Evolutionary conservation across 2,888 invertebrate species (phyloP), one percentile per base, ranked within the genome.

Genomic region (Xanthia icteritia): DNA sequence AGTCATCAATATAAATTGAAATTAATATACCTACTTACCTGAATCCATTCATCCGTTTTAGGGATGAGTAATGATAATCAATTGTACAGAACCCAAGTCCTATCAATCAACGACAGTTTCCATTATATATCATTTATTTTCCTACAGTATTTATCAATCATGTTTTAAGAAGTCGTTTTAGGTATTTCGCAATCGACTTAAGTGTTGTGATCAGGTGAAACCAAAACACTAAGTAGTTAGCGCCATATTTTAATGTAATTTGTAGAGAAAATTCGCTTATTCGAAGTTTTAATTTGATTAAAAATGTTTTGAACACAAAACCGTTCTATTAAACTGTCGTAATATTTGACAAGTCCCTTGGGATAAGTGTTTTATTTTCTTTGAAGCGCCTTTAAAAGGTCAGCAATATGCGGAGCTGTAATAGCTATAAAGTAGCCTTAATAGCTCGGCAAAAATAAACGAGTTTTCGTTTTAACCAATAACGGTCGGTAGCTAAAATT

Each of bases 61-160:
- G 77, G 85, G 76, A 85, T 85, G 84, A 89, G 75, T 85, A 85
- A 85, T 87, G 58, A 66, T 69, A 64, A 31, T 39, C 54, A 74
- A 79, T 79, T 68, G 54, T 73, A 31, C 61, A 48, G 64, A 69
- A 76, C 42, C 45, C 73, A 65, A 84, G 80, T 83, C 71, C 77
- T 81, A 90, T 91, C 88, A 86, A 90, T 91, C 88, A 89, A 68
- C 61, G 80, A 82, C 86, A 83, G 56, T 39, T 45, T 79, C 54
- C 20, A 70, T 69, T 76, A 61, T 76, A 61, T 70, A 67, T 76
- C 54, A 67, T 77, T 76, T 66, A 77, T 78, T 79, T 80, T 77
- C 56, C 42, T 65, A 56, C 27, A 60, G 31, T 45, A 60, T 76
- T 66, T 61, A 79, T 77, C 48, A 85, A 75, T 80, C 20, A 56